Evolutionary conservation across 53 echinoderm and acorn worm species (phyloP).

Genomic region (Apostichopus leukothele): DNA sequence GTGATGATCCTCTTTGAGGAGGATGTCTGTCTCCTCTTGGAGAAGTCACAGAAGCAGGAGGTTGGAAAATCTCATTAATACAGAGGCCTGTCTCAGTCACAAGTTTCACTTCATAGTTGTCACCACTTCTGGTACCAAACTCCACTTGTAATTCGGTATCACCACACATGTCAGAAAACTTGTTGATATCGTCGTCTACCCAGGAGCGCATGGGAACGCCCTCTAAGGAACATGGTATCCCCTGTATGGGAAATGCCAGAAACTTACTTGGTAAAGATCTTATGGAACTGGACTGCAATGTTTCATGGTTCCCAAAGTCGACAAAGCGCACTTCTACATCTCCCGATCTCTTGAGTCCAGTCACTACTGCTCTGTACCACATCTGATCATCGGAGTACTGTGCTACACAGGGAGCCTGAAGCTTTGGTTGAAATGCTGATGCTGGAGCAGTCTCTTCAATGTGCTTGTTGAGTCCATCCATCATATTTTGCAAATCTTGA

Average conservation of each 20-base stretch:
- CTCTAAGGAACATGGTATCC: constrained; percentile 71
- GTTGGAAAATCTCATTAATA: constrained; percentile 29
- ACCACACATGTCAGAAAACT: constrained; percentile 44
- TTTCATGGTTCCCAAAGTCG: constrained; percentile 91
- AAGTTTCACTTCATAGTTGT: constrained; percentile 45
- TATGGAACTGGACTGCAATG: constrained; percentile 57
- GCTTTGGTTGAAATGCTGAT: constrained; percentile 45
- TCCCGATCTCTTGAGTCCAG: constrained; percentile 52
- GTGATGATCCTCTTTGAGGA: background rate
- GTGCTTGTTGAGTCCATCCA: constrained; percentile 57
- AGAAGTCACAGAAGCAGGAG: background rate
- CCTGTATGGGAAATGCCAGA: constrained; percentile 74
- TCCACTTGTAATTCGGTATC: constrained; percentile 39
- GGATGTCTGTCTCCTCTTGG: background rate
- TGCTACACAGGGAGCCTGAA: constrained; percentile 67
- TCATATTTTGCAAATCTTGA: constrained; percentile 59
- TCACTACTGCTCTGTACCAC: constrained; percentile 81
- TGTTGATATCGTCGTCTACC: constrained; percentile 38
- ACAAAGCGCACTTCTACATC: constrained; percentile 73
- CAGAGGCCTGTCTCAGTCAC: constrained; percentile 13
- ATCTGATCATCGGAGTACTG: constrained; percentile 73
- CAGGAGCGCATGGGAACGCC: constrained; percentile 58
- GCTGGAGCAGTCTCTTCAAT: background rate
- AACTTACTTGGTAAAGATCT: constrained; percentile 60
- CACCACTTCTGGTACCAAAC: constrained; percentile 43